Evolutionary conservation across 1,140 invertebrate genomes (phyloP), one percentile per base, ranked within the genome.

Genomic region (Aradophagus sp.): DNA sequence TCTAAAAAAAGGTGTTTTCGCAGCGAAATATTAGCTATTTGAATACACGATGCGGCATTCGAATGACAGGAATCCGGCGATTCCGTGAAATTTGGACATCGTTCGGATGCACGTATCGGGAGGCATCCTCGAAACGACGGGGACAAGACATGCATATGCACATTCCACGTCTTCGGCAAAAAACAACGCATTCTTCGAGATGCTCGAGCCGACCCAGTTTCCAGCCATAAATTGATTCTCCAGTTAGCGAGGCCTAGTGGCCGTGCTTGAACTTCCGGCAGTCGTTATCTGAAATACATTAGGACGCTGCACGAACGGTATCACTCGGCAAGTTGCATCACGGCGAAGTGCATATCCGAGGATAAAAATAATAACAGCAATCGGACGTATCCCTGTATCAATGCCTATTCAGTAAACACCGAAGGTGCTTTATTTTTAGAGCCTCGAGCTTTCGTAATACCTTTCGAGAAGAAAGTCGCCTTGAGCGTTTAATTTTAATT

Each of bases 271-370:
- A 63, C 70, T 73, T 73, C 70, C 63, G 63, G 38, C 63, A 50
- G 53, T 73, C 63, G 70, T 73, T 73, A 73, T 73, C 70, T 68
- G 50, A 65, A 73, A 63, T 68, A 59, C 59, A 68, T 73, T 73
- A 73, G 58, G 39, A 59, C 29, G 10, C 31, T 61, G 45, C 53
- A 58, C 52, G 47, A 23, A 41, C 10, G 45, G 29, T 59, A 65
- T 59, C 67, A 42, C 31, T 58, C 19, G 20, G n/a, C 32, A 71
- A 71, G 45, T 65, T 67, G 48, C 38, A 41, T 47, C 42, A 61
- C 16, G 41, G 17, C 41, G 12, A 32, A 17, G 2, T 23, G 29
- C 45, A 17, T 47, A 27, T 11, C 29, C 19, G 14, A 39, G 56
- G 31, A 58, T 58, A 45, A 50, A 67, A 27, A 50, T 44, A 62